Percentiles rank a stretch among this genome's conserved stretches.
These are phyloP conservation scores for Oncorhynchus masou DNA, from an alignment of 2,113 vertebrate genomes.

Conservation along the genomic window DNA sequence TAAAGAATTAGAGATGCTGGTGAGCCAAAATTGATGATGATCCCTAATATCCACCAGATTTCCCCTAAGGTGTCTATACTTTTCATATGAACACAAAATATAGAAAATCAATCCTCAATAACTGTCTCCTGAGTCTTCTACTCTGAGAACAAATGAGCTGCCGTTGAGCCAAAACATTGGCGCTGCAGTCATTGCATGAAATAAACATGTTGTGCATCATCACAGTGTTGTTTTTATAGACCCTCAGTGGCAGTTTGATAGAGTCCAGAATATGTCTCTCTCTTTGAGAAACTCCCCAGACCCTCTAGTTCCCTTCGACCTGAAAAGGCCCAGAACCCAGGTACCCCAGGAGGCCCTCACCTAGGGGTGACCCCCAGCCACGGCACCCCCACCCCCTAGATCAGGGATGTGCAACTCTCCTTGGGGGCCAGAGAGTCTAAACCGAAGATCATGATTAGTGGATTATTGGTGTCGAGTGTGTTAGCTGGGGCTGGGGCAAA, in stretches of 20 bases:
- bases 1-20: neutral
- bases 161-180: neutral
- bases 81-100: neutral
- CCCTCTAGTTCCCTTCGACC: neutral
- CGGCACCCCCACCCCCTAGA: constrained; percentile 28
- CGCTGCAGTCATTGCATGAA: constrained; percentile 3
- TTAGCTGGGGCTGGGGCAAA: too few relatives aligned
- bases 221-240: constrained; percentile 1
- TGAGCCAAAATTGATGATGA: neutral
- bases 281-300: constrained; percentile 40
- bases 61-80: neutral
- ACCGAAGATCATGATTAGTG: too few relatives aligned
- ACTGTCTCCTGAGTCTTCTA: neutral
- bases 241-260: constrained; percentile 32
- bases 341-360: constrained; percentile 47
- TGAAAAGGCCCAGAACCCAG: constrained; percentile 20
- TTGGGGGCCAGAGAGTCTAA: too few relatives aligned
- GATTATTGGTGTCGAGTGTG: too few relatives aligned
- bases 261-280: constrained; percentile 47
- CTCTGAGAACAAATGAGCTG: neutral
- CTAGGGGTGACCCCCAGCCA: constrained; percentile 57
- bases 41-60: too few relatives aligned
- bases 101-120: neutral
- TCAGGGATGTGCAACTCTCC: too few relatives aligned
- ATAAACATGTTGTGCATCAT: constrained; percentile 15